A percentile compares a stretch with the other conserved stretches of the same genome.
Conservation (phyloP, 2,113 vertebrate species). For the Capreolus pygargus region DNA sequence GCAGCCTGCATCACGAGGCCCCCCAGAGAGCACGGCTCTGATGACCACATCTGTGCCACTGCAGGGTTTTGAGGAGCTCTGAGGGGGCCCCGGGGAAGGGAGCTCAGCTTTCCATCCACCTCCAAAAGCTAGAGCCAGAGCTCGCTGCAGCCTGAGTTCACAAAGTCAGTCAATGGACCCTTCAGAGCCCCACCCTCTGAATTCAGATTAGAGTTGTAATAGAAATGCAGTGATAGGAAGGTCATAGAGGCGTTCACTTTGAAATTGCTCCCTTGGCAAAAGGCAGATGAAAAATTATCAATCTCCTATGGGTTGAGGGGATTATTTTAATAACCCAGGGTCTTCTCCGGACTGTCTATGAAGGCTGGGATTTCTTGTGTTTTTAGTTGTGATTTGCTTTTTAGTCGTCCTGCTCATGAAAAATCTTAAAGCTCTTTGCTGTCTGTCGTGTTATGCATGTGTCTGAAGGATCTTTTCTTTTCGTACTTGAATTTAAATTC, state of each 20-base stretch:
- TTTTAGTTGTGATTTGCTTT: not conserved
- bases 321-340: not conserved
- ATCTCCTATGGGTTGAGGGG: not conserved
- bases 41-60: slow-evolving; percentile 50
- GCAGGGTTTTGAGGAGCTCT: slow-evolving; percentile 32
- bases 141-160: not conserved
- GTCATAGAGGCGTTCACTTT: not conserved
- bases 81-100: not conserved
- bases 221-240: not conserved
- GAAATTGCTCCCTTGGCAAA: not conserved
- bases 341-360: not conserved
- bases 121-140: not conserved
- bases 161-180: not conserved
- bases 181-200: not conserved
- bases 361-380: not conserved
- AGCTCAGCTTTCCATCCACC: not conserved
- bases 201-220: not conserved
- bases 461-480: not conserved
- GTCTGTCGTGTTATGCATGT: fast-evolving
- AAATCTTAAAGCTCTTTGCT: not conserved
- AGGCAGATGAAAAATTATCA: not conserved
- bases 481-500: not conserved
- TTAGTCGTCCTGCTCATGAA: not conserved
- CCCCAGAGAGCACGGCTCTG: slow-evolving; percentile 66
- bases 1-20: slow-evolving; percentile 59